Evolutionary conservation across 2,113 vertebrate species (phyloP).

Genomic region (Eulacestoma nigropectus): DNA sequence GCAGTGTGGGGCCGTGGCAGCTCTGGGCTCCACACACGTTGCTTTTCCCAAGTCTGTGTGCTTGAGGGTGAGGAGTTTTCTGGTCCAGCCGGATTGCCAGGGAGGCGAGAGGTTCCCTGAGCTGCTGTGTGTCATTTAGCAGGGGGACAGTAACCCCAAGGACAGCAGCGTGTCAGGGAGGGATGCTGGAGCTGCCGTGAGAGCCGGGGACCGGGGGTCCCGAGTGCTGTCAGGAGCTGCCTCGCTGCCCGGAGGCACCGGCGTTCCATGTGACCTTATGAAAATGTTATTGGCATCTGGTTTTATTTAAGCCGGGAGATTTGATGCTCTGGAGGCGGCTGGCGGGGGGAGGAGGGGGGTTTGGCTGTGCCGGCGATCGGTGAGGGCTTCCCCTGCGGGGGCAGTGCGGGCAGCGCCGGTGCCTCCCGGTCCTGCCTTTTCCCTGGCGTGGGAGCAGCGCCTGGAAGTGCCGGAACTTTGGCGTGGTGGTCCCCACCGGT

Average conservation of each 20-base stretch:
- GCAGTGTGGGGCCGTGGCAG: fast-evolving
- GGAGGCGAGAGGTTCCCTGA: not conserved
- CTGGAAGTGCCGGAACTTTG: fast-evolving
- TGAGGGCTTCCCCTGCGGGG: not conserved
- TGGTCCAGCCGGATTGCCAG: not conserved
- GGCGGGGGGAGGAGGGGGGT: not conserved
- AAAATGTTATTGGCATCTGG: conserved; percentile 50
- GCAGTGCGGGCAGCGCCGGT: not conserved
- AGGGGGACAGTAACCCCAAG: not conserved
- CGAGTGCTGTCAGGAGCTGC: not conserved
- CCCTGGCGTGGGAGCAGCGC: fast-evolving
- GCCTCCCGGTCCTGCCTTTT: not conserved
- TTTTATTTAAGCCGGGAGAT: conserved; percentile 41
- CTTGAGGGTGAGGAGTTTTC: not conserved
- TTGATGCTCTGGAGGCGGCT: not conserved
- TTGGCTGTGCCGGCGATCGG: not conserved
- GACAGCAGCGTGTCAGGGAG: not conserved
- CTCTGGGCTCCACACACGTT: not conserved
- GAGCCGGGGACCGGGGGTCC: not conserved
- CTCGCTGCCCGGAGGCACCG: not conserved
- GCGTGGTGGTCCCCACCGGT: fast-evolving
- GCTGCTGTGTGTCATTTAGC: not conserved
- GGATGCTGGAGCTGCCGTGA: not conserved
- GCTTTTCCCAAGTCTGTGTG: not conserved
- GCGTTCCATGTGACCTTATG: conserved; percentile 1